Base-by-base conservation (phyloP, 2,113 vertebrate species). In the Atractosteus spatula region DNA sequence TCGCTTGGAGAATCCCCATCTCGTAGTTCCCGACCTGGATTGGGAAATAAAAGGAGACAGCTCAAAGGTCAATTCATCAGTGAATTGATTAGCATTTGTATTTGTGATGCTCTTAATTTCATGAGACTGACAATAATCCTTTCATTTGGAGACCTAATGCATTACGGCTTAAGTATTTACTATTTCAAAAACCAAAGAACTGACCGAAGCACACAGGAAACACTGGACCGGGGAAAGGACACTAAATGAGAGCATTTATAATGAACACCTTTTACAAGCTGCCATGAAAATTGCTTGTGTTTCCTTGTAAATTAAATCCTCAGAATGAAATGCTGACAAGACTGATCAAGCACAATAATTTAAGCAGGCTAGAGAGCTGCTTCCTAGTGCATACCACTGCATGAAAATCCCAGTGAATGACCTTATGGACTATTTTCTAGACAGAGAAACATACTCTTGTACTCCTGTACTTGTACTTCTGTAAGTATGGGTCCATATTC, bases 11-110 rank as follows among this genome's bases (percentile, higher is more conserved):
- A 82, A 98, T 89, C 3, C 96, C 95, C 8, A 82, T 91, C 79
- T 97, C 95, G 75, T 93, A 99, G 78, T 88, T 95, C 65, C 97
- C 97, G 81, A 98, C 97, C 97, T 99, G 88, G 3, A 65, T 69
- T 43, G 44, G 11, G 16, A 1, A 67, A 17, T 55, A 17, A 16
- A n/a, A 61, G 0, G 11, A 65, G 68, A 68, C 41, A 70, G 29
- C 29, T 29, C 29, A 29, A 29, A 29, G 29, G 29, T 29, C 29
- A 29, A 29, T 29, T 29, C 47, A 51, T 51, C 47, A 51, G 47
- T 7, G 47, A 29, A 29, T 29, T 1, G 29, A 29, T 29, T 29
- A 29, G 29, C 29, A 29, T 29, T 29, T 29, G 29, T 29, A 29
- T 29, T 29, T 29, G 29, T 29, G 29, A 51, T 51, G 5, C 47